Base-by-base conservation (phyloP, 92 coral and sea anemone species). In the Phenganax marumi region DNA sequence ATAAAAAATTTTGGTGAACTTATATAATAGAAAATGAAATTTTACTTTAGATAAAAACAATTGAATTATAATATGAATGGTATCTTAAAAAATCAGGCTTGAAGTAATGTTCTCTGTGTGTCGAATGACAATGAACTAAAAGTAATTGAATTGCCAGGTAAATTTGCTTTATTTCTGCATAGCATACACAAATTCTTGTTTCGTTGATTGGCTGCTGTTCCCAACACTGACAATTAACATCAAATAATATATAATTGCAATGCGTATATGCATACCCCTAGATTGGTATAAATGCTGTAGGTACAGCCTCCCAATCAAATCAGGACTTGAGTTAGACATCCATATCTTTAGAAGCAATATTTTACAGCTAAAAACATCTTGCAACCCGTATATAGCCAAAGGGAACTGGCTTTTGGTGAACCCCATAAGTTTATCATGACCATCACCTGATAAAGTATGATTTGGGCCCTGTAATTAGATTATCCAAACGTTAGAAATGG, bases 401-500 rank as follows among this genome's bases (percentile, higher is more conserved):
- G 89, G 86, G 77, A 86, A 86, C 60, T 21, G 53, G 53, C 62
- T 23, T 55, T 70, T 60, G 57, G 85, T 70, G 75, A 11, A 86
- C 10, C 89, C 86, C 87, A 87, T 87, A 17, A 82, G 53, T 69
- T 87, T 87, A 19, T 82, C 90, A 64, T 87, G 87, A 12, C 90
- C 90, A 72, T 87, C 90, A 7, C 64, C 87, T 10, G 90, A 87
- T 19, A 64, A 77, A 13, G 86, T 81, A 48, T 71, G 81, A 52
- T 85, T 85, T 71, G 89, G 89, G 8, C 89, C 69, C 69, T 63
- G 12, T 63, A 63, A 57, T 22, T 57, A 63, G 43, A 63, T 3
- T 63, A 63, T 19, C 24, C 24, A 63, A 3, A 4, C 7, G 69
- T 63, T 63, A 4, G 33, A 63, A 63, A 63, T n/a, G n/a, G n/a